Conservation (phyloP, 2,113 vertebrate genomes). For the Columba janthina region DNA sequence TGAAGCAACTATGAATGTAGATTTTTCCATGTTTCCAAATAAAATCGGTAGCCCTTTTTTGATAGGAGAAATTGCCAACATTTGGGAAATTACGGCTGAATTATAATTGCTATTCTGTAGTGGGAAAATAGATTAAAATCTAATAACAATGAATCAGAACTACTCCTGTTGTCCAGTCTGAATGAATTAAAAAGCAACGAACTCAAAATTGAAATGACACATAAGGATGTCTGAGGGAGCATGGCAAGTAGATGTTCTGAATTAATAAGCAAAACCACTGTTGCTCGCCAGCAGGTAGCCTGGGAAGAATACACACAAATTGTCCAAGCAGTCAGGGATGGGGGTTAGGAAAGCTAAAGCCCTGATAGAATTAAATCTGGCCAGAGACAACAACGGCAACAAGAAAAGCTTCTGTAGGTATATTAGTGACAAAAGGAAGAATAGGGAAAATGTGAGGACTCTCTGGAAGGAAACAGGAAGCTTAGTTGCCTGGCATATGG, state of each 20-base stretch:
- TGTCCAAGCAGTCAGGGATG: no score
- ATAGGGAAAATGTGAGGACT: no score
- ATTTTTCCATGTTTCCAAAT: neutral
- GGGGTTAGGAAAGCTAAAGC: no score
- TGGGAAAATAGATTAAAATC: neutral
- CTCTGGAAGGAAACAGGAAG: no score
- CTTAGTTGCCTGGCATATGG: no score
- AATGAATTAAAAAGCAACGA: neutral
- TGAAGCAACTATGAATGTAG: neutral
- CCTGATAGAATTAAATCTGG: no score
- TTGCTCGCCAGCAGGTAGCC: no score
- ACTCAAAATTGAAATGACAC: neutral
- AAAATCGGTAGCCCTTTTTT: neutral
- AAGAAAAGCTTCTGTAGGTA: no score
- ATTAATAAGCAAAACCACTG: neutral
- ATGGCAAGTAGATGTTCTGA: neutral
- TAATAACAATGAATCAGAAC: neutral
- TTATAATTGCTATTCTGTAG: neutral
- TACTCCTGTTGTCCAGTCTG: neutral
- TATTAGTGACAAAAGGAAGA: no score
- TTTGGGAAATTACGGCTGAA: neutral
- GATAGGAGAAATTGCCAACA: neutral
- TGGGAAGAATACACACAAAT: no score
- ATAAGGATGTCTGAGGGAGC: neutral
- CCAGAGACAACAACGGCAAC: no score